Conservation (phyloP, 2,797 vertebrate species). For the Periparus ater region DNA sequence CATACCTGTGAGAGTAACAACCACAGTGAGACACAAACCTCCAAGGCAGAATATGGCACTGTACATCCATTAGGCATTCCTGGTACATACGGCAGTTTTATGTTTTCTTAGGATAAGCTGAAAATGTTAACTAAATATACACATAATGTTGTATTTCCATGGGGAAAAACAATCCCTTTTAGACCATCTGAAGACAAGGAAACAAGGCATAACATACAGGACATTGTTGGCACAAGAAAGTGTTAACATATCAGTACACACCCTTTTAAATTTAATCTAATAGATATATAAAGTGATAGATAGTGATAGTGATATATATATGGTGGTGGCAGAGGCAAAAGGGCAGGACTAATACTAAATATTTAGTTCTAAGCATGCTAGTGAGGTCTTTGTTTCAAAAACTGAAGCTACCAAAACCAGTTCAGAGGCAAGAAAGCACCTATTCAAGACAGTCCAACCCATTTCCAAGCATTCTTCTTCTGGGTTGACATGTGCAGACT, state of each 20-base stretch:
- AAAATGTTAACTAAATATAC: slow-evolving; percentile 38
- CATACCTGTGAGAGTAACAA: background rate
- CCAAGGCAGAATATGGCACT: slow-evolving; percentile 31
- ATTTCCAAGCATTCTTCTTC: slow-evolving; percentile 59
- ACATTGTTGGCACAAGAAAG: slow-evolving; percentile 34
- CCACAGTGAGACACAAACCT: background rate
- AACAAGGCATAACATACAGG: slow-evolving; percentile 1
- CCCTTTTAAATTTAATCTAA: slow-evolving; percentile 55
- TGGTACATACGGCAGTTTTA: background rate
- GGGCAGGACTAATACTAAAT: background rate
- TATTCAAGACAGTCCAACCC: slow-evolving; percentile 23
- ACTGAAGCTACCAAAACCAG: slow-evolving; percentile 15
- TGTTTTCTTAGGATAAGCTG: slow-evolving; percentile 13
- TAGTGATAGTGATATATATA: background rate
- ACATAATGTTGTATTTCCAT: background rate
- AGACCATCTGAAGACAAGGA: background rate
- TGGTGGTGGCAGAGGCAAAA: background rate
- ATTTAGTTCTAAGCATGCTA: slow-evolving; percentile 11
- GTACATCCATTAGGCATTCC: slow-evolving; percentile 22
- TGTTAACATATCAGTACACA: background rate
- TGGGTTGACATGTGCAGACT: slow-evolving; percentile 38
- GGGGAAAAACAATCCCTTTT: background rate
- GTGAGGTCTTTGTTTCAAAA: slow-evolving; percentile 12
- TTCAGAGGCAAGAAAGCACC: slow-evolving; percentile 35
- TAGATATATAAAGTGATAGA: background rate